Evolutionary conservation across 1,140 invertebrate genomes (phyloP).

Genomic region (Nasonia vitripennis): DNA sequence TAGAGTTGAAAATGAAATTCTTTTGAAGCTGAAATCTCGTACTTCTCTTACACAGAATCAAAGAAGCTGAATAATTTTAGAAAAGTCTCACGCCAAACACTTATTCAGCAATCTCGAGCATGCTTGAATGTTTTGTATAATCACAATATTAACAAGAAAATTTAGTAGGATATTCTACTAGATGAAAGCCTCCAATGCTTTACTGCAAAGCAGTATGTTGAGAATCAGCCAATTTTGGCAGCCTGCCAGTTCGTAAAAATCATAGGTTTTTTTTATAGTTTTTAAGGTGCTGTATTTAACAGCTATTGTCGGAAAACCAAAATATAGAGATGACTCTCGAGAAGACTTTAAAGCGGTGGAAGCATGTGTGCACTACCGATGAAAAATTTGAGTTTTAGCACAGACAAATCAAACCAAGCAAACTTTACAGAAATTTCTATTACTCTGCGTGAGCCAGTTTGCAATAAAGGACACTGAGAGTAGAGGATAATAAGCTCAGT

Average conservation of each 20-base stretch:
- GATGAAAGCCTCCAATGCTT: neutral
- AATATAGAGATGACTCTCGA: neutral
- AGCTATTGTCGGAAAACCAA: conserved; percentile 7
- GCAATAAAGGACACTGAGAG: neutral
- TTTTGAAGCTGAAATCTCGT: too few species aligned
- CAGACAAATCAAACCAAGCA: neutral
- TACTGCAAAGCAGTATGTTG: conserved; percentile 16
- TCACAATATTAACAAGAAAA: conserved; percentile 3
- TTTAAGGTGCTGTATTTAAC: conserved; percentile 24
- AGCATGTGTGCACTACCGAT: neutral
- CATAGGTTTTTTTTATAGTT: conserved; percentile 46
- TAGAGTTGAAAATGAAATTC: neutral
- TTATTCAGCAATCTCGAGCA: neutral
- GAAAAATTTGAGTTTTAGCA: too few species aligned
- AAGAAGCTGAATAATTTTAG: neutral
- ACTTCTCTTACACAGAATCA: neutral
- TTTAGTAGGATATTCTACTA: neutral
- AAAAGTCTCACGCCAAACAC: neutral
- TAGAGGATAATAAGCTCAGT: too few species aligned
- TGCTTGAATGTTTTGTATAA: neutral
- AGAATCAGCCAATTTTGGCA: conserved; percentile 26
- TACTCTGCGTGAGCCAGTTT: neutral
- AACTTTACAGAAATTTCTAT: neutral
- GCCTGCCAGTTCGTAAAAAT: conserved; percentile 39
- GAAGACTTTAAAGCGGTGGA: neutral